Conservation (phyloP, 64 coral and sea anemone species). For the Pocillopora verrucosa region DNA sequence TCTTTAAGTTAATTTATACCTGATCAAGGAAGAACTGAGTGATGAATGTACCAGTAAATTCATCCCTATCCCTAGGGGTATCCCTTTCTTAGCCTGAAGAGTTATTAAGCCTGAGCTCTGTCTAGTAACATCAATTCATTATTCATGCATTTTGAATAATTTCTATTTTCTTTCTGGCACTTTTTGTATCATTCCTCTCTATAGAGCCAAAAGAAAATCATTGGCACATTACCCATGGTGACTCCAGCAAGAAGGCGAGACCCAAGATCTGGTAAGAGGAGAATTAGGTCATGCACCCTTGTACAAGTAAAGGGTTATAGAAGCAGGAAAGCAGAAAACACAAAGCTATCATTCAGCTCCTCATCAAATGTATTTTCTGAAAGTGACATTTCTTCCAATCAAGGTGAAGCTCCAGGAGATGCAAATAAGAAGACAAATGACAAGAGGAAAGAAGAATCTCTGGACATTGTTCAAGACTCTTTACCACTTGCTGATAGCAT, state of each 20-base stretch:
- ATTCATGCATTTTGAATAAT: too few species aligned
- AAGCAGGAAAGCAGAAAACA: conserved; percentile 19
- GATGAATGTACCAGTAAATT: too few species aligned
- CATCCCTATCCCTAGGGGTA: too few species aligned
- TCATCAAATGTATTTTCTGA: conserved; percentile 25
- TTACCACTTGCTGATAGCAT: conserved; percentile 19
- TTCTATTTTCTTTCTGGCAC: too few species aligned
- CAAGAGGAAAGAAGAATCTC: background rate
- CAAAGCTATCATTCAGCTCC: conserved; percentile 6
- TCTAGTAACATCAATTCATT: too few species aligned
- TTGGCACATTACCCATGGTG: conserved; percentile 3
- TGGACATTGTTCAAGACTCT: conserved; percentile 28
- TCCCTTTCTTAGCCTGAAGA: too few species aligned
- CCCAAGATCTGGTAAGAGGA: conserved; percentile 48
- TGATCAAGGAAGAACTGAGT: too few species aligned
- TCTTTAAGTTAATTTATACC: background rate
- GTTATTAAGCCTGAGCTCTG: too few species aligned
- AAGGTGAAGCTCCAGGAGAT: conserved; percentile 1
- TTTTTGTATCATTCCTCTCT: background rate
- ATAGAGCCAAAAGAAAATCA: background rate
- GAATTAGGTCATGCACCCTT: background rate
- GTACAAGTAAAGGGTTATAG: conserved; percentile 19
- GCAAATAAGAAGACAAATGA: background rate
- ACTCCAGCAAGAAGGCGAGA: conserved; percentile 8
- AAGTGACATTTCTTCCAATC: conserved; percentile 28